Evolutionary conservation across 2,888 invertebrate species (phyloP), one percentile per base, ranked within the genome.

Genomic region (Mechanitis messenoides): DNA sequence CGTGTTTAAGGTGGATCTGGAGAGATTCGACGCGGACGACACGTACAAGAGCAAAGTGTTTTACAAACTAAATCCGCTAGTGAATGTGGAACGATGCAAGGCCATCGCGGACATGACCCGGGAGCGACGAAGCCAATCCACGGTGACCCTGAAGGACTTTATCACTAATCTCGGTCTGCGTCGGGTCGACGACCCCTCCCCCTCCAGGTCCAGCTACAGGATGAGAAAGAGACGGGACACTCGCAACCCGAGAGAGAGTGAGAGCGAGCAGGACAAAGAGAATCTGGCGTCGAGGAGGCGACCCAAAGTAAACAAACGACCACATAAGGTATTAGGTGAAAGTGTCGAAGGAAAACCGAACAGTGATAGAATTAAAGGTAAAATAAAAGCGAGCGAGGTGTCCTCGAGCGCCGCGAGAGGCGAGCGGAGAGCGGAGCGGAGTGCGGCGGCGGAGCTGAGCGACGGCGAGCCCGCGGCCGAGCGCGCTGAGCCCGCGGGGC

Each of bases 11-110:
- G 71, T 74, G 0, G 80, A 80, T 28, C 63, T 79, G 3, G 33
- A 59, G 33, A 65, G 68, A 6, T 83, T 77, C 60, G 80, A 83
- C 63, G 58, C 62, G 0, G 77, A 81, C 58, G 74, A 77, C 2
- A 45, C 42, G 0, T 83, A 77, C 70, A 77, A 73, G 57, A 65
- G 66, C 28, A 28, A 38, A 1, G 56, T 81, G 11, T 80, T 84
- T 66, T 81, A 78, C 67, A 69, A 70, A 4, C 72, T 85, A 45
- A 81, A 84, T 62, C 85, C 85, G 2, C 66, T 85, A 0, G 85
- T 85, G 5, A 53, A 55, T 4, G 45, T 84, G 0, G 68, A 68
- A 62, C 72, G 75, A 0, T 77, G 77, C 56, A 45, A 64, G 5
- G 66, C 54, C 1, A 72, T 82, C 11, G 59, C 58, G 9, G 58